Base-by-base conservation (phyloP, 2,113 vertebrate species). In the Rhinogobius similis region DNA sequence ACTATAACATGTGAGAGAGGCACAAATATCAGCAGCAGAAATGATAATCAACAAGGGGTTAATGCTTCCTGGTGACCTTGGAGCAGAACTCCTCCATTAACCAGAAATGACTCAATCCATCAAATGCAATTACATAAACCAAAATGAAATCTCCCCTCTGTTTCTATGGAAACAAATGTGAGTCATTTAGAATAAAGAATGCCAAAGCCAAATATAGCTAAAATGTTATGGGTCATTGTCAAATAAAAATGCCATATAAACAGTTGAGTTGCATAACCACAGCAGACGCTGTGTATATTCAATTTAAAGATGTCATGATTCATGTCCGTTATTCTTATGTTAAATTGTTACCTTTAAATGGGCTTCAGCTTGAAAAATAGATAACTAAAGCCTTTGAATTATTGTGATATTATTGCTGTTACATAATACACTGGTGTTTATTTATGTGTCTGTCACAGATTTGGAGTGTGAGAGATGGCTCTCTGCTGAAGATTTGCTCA, bases 401-500 rank as follows among this genome's bases (percentile, higher is more conserved):
- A n/a, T n/a, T n/a, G n/a, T n/a, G n/a, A n/a, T n/a, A 52, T 6
- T 1, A 58, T 2, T 27, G 29, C 18, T n/a, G 58, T 61, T 38
- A 5, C 58, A 61, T 38, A 61, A 38, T 36, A n/a, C 18, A 61
- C 10, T 61, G 10, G 20, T 61, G 32, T 61, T 20, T 29, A 12
- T 61, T 2, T 58, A 29, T 58, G 14, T 77, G n/a, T 82, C 23
- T 27, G 0, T 73, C 70, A 5, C 77, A 99, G 98, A 93, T 99
- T 24, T 99, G 98, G 98, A 90, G 81, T 0, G 75, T 92, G 23
- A 79, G 82, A 41, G 89, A 92, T 0, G 95, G 97, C 55, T 70
- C 87, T 7, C 76, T 96, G 41, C 90, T 97, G 86, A 95, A 93
- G 78, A 86, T 94, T 62, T 98, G 94, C 74, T 94, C 93, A 20